Conservation (phyloP, 2,888 invertebrate species). For the Cyclophora punctaria region DNA sequence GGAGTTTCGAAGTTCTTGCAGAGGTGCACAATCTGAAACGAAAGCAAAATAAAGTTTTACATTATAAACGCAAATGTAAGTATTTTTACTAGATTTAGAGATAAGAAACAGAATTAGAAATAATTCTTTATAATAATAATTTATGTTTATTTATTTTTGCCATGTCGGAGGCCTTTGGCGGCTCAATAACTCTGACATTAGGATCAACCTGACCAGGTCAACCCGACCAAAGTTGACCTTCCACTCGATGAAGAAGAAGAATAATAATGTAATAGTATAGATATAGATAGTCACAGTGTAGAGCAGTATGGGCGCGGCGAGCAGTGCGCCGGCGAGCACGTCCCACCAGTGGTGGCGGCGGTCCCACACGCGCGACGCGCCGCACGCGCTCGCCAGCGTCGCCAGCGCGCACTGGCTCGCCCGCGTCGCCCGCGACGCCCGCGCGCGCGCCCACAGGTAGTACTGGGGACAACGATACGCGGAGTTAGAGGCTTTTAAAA, state of each 20-base stretch:
- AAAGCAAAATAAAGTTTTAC: background rate
- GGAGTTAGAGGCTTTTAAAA: no score
- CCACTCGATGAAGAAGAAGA: background rate
- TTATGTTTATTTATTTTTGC: background rate
- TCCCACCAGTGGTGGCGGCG: constrained; percentile 88
- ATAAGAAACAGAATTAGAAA: no score
- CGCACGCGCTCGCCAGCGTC: constrained; percentile 16
- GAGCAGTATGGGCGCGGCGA: constrained; percentile 71
- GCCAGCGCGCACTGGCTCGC: background rate
- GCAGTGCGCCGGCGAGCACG: constrained; percentile 76
- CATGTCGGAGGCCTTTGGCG: no score
- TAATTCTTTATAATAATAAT: background rate
- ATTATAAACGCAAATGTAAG: background rate
- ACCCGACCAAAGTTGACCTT: no score
- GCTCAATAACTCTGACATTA: no score
- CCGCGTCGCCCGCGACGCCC: background rate
- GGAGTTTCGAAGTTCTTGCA: constrained; percentile 32
- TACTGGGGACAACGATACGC: constrained; percentile 57
- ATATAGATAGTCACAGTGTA: constrained; percentile 69
- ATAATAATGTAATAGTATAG: background rate
- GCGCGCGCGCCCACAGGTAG: constrained; percentile 69
- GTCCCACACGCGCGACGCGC: constrained; percentile 77
- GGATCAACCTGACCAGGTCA: no score
- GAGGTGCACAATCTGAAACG: constrained; percentile 30
- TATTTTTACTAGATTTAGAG: no score